Conservation (phyloP, 2,888 invertebrate species). For the Drymonia ruficornis region DNA sequence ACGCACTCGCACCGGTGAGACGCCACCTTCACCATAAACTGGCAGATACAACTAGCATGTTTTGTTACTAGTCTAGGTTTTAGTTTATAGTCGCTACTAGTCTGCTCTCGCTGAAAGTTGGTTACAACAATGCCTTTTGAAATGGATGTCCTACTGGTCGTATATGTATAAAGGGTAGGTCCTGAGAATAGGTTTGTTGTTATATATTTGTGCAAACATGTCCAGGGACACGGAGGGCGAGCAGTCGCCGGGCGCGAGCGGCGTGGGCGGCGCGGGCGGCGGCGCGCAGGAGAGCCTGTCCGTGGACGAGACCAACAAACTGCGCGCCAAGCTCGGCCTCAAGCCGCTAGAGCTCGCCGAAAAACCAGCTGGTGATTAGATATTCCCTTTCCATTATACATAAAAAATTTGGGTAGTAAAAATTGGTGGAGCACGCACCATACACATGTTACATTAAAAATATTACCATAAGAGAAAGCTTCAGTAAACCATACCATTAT, state of each 20-base stretch:
- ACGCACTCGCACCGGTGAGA: conserved; percentile 44
- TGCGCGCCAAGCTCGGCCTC: conserved; percentile 96
- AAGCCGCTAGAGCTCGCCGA: conserved; percentile 93
- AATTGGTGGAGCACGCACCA: too few species aligned
- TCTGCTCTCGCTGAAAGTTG: too few species aligned
- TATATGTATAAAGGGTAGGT: too few species aligned
- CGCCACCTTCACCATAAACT: background rate
- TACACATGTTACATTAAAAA: too few species aligned
- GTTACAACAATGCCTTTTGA: too few species aligned
- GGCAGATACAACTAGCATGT: background rate
- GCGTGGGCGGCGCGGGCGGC: conserved; percentile 30
- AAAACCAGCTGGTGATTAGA: conserved; percentile 58
- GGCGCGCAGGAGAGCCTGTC: conserved; percentile 86
- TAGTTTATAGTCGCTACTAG: too few species aligned
- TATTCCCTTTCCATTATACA: background rate
- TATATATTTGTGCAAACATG: background rate
- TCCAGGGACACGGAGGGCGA: conserved; percentile 20
- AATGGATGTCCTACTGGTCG: too few species aligned
- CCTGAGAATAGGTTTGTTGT: too few species aligned
- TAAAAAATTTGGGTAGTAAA: too few species aligned
- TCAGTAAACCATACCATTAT: too few species aligned
- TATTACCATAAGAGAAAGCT: too few species aligned
- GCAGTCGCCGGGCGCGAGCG: conserved; percentile 47
- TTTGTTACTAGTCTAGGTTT: too few species aligned
- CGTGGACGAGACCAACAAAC: conserved; percentile 93